Evolutionary conservation across 2,113 vertebrate species (phyloP), one percentile per base, ranked within the genome.

Genomic region (Alethe diademata): DNA sequence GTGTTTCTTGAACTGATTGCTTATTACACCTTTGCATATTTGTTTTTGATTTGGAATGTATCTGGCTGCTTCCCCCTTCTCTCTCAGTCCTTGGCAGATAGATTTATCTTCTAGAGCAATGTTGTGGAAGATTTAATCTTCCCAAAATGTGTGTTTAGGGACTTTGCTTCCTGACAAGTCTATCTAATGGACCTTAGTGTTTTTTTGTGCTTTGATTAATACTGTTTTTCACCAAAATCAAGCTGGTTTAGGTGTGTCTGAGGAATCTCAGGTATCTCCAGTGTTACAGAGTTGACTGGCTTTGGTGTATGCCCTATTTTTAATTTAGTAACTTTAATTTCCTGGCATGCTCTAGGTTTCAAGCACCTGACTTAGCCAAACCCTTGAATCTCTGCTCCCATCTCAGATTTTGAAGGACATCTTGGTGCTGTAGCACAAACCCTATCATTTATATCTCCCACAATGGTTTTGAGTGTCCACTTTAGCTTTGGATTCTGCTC

Each of bases 401-500:
- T 54, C 56, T 90, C 36, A n/a, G 36, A 19, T 78, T 90, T 53
- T 40, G 38, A 85, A 47, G 93, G 23, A 8, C 28, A 33, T 40
- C 29, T 79, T 29, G 42, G 13, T 85, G 58, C 72, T 90, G n/a
- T 69, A 91, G 71, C 36, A 79, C 73, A 86, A 79, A 60, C 14
- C 40, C 78, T 14, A 5, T 83, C 2, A 1, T 82, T 92, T 90
- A 2, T 60, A 14, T 87, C 35, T 92, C 69, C 57, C 61, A 19
- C 53, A 67, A 8, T 48, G 14, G 42, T 79, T 92, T 92, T 61
- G 23, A 82, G 67, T 76, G 91, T 78, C 92, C 88, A 75, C 93
- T 96, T 97, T 57, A 89, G 25, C 83, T 93, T 80, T 96, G 80
- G 24, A 23, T 88, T 66, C 12, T 92, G 69, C 78, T 93, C 57